Conservation (phyloP, 2,888 invertebrate genomes). For the Apamea anceps region DNA sequence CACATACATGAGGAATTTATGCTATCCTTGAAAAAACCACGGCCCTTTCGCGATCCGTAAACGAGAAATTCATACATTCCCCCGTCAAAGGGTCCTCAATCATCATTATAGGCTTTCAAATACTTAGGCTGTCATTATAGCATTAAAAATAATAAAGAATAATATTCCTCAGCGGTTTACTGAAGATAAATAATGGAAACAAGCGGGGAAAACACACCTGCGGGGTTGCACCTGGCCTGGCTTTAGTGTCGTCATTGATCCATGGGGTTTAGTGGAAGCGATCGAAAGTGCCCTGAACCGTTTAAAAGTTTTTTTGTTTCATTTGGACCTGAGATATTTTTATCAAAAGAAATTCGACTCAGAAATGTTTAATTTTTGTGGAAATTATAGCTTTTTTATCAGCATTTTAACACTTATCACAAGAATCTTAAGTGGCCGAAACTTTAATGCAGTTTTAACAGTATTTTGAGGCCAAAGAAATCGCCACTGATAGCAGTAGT, state of each 20-base stretch:
- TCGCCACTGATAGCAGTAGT: neutral
- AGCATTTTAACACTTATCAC: constrained; percentile 37
- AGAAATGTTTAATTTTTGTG: neutral
- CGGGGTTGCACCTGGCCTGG: constrained; percentile 67
- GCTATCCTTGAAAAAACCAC: neutral
- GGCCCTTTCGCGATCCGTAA: neutral
- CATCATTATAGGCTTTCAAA: constrained; percentile 51
- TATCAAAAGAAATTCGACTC: neutral
- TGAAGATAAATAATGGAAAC: constrained; percentile 39
- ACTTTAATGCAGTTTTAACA: constrained; percentile 14
- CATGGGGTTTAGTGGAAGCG: constrained; percentile 27
- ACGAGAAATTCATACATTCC: constrained; percentile 27
- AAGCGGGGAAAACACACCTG: constrained; percentile 60
- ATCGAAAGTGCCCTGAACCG: constrained; percentile 26
- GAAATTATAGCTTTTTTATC: constrained; percentile 19
- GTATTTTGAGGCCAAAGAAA: constrained; percentile 20
- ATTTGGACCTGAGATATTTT: neutral
- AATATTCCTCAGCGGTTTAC: constrained; percentile 37
- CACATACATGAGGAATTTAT: neutral
- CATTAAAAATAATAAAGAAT: constrained; percentile 53
- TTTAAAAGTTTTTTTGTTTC: constrained; percentile 27
- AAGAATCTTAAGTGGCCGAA: constrained; percentile 33
- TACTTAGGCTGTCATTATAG: constrained; percentile 46
- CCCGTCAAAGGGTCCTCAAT: constrained; percentile 36
- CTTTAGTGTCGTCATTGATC: constrained; percentile 48